Evolutionary conservation across 2,113 vertebrate species (phyloP).

Genomic region (Protobothrops mucrosquamatus): DNA sequence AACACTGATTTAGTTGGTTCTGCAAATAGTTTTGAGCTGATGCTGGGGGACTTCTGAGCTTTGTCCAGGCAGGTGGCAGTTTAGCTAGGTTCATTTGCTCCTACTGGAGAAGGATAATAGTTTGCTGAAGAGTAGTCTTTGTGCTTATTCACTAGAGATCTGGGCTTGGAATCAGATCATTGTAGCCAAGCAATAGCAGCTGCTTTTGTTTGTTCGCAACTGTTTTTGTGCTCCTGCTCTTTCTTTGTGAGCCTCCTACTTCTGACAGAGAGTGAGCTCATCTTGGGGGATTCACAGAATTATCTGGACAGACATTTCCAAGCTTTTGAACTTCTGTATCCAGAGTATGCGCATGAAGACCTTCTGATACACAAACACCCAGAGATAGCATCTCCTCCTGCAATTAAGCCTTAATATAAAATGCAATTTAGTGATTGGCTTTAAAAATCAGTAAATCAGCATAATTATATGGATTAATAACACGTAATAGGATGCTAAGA

Average conservation of each 20-base stretch:
- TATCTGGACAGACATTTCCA: rapidly evolving
- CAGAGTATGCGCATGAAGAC: neutral
- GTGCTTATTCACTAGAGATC: neutral
- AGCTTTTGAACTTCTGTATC: rapidly evolving
- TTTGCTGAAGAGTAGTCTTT: rapidly evolving
- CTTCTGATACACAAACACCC: neutral
- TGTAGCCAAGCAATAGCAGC: neutral
- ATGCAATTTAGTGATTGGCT: neutral
- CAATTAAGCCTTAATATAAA: neutral
- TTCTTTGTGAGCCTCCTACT: neutral
- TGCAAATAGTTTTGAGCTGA: neutral
- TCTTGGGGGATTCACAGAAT: neutral
- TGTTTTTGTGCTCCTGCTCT: neutral
- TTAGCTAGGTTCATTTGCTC: rapidly evolving
- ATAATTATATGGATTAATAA: neutral
- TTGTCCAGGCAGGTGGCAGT: conserved; percentile 7
- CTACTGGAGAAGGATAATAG: neutral
- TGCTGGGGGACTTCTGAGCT: neutral
- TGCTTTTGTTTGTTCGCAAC: conserved; percentile 11
- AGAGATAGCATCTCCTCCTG: neutral
- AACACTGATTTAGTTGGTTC: neutral
- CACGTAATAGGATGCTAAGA: neutral
- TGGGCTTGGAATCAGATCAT: neutral
- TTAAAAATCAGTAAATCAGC: neutral
- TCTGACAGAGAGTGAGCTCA: neutral